These are phyloP conservation scores for Xenopus borealis DNA, from an alignment of 2,113 vertebrate species.

Conservation along the genomic window DNA sequence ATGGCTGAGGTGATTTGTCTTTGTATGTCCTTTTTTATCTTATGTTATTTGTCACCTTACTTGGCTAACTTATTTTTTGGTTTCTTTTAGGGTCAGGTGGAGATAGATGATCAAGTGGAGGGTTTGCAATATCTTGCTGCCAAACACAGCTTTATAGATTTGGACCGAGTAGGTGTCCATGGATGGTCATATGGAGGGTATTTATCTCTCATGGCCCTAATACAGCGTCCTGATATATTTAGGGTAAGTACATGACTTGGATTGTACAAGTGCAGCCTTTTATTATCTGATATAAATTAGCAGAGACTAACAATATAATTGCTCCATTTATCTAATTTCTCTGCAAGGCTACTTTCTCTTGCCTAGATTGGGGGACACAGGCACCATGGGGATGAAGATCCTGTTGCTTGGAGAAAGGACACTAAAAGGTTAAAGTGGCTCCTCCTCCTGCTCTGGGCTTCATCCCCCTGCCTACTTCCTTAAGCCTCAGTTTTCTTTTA, in stretches of 20 bases:
- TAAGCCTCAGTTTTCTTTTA: no score
- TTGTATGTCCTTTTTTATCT: background rate
- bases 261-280: no score
- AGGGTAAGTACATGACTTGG: constrained; percentile 62
- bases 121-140: constrained; percentile 75
- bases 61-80: constrained; percentile 2
- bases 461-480: no score
- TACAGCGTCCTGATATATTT: constrained; percentile 78
- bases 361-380: no score
- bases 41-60: background rate
- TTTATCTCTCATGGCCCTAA: constrained; percentile 75
- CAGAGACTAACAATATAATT: no score
- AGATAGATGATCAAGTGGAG: constrained; percentile 77
- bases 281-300: no score
- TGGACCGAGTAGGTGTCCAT: constrained; percentile 74
- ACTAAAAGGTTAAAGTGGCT: no score
- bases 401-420: no score
- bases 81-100: constrained; percentile 70
- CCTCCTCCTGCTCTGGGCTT: no score
- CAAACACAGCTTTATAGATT: constrained; percentile 71
- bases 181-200: constrained; percentile 83
- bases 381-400: no score
- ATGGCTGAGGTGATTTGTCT: background rate
- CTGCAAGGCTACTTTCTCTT: no score
- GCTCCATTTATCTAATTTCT: no score